phyloP scores from a whole-genome alignment of 2,797 vertebrate species.

The Sternotherus odoratus region DNA sequence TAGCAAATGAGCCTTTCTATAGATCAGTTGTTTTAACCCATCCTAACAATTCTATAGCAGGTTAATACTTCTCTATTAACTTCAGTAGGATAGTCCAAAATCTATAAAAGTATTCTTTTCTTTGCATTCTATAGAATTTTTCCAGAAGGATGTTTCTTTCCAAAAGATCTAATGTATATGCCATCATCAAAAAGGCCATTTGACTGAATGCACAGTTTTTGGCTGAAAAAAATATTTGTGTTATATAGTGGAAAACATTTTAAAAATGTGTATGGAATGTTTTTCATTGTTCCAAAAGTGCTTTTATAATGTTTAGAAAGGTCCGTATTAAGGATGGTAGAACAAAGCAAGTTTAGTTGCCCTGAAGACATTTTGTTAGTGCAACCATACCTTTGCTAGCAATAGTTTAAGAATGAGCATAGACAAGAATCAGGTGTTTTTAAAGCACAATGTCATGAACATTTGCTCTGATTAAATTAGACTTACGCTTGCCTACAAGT shows the following conservation, averaged over 20 bases:
- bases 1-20: neutral
- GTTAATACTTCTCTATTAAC: neutral
- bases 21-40: neutral
- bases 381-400: neutral
- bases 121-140: neutral
- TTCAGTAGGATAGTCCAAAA: neutral
- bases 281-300: slow-evolving; percentile 24
- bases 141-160: neutral
- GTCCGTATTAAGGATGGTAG: neutral
- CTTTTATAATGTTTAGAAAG: slow-evolving; percentile 5
- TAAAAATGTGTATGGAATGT: neutral
- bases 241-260: slow-evolving; percentile 18
- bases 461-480: neutral
- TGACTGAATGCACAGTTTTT: neutral
- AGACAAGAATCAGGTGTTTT: neutral
- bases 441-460: neutral
- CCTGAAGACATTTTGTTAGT: neutral
- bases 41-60: neutral
- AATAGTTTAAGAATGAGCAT: neutral
- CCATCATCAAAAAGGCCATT: neutral
- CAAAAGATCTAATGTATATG: neutral
- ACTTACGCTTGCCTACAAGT: neutral
- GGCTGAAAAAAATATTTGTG: slow-evolving; percentile 29
- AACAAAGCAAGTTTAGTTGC: too few relatives aligned
- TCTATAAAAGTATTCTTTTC: neutral